Conservation (phyloP, 2,113 vertebrate species). For the Coregonus clupeaformis region DNA sequence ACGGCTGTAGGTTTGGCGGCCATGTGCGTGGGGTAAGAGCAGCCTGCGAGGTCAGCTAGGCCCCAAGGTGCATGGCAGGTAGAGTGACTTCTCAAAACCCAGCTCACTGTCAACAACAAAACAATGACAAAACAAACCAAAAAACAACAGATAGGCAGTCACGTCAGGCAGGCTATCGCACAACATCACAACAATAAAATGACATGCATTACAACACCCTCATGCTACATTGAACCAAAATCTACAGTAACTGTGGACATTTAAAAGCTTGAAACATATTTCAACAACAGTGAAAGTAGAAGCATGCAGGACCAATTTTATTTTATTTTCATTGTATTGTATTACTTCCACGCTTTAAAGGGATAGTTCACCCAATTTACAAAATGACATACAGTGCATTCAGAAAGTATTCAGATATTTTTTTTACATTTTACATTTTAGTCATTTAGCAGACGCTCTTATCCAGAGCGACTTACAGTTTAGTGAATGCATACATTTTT, state of each 20-base stretch:
- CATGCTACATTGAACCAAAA: conserved; percentile 41
- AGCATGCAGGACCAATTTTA: conserved; percentile 47
- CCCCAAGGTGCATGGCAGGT: conserved; percentile 69
- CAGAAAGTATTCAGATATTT: no score
- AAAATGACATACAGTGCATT: no score
- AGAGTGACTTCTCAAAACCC: conserved; percentile 66
- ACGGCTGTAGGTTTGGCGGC: conserved; percentile 36
- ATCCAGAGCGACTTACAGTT: no score
- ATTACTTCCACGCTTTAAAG: no score
- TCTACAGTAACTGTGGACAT: neutral
- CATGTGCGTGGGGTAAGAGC: conserved; percentile 56
- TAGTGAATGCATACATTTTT: no score
- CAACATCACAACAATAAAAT: conserved; percentile 13
- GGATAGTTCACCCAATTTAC: no score
- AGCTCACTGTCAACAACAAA: conserved; percentile 73
- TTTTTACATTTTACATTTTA: no score
- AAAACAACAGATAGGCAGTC: conserved; percentile 44
- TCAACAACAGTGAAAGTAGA: conserved; percentile 18
- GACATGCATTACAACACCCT: conserved; percentile 19
- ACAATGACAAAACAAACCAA: conserved; percentile 50
- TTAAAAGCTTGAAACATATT: neutral
- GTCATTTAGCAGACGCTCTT: no score
- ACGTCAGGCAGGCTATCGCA: conserved; percentile 52
- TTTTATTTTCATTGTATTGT: conserved; percentile 26
- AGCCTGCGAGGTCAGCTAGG: conserved; percentile 56